Conservation (phyloP, 1,140 invertebrate species). For the Phocides pigmalion region DNA sequence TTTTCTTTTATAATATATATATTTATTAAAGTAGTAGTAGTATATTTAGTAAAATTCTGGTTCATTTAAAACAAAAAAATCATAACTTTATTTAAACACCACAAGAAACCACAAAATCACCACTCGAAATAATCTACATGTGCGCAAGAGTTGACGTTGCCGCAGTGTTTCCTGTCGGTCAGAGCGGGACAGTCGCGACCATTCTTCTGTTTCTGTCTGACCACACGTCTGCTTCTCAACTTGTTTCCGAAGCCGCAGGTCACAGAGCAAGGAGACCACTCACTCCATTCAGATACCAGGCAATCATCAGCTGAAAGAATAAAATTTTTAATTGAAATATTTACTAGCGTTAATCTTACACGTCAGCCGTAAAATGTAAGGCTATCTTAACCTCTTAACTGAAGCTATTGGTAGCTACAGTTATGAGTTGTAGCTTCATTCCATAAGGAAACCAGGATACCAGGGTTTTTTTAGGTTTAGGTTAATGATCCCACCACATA, state of each 20-base stretch:
- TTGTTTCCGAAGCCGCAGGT: conserved; percentile 87
- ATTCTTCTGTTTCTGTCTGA: conserved; percentile 79
- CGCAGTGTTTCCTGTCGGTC: conserved; percentile 64
- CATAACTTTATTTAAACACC: conserved; percentile 4
- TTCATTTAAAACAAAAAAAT: too few species aligned
- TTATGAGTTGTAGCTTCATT: too few species aligned
- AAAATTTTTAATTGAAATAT: background rate
- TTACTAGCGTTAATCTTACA: too few species aligned
- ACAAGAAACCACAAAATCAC: conserved; percentile 42
- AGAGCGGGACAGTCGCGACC: conserved; percentile 87
- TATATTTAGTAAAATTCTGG: too few species aligned
- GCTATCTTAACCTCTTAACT: too few species aligned
- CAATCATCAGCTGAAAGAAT: conserved; percentile 77
- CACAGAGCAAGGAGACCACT: conserved; percentile 87
- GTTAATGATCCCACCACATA: too few species aligned
- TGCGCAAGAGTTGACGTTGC: conserved; percentile 64
- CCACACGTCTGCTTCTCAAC: conserved; percentile 84
- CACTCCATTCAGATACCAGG: conserved; percentile 86
- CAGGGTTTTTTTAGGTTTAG: too few species aligned
- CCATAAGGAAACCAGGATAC: too few species aligned
- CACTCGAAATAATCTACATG: conserved; percentile 72
- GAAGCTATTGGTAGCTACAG: too few species aligned
- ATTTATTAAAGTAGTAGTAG: too few species aligned
- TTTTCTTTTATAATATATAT: too few species aligned
- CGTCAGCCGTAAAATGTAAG: too few species aligned